A percentile compares a stretch with the other conserved stretches of the same genome.
These are phyloP conservation scores for Chrysodeixis includens DNA, from an alignment of 2,888 invertebrate genomes.

Conservation along the genomic window DNA sequence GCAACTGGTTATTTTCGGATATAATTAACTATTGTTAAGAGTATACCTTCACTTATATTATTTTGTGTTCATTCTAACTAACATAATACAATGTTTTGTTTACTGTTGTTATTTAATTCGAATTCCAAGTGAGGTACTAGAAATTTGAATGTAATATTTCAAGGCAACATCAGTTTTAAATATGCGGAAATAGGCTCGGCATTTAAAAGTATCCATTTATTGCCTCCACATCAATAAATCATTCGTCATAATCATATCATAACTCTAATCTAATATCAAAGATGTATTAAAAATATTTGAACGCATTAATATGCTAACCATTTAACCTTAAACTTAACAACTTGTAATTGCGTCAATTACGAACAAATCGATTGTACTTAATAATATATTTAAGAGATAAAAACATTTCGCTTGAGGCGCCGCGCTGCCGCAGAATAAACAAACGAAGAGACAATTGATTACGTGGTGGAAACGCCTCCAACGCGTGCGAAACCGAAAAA, in stretches of 20 bases:
- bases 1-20: background rate
- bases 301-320: conserved; percentile 26
- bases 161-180: conserved; percentile 52
- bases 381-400: conserved; percentile 56
- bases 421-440: conserved; percentile 60
- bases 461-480: conserved; percentile 76
- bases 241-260: conserved; percentile 44
- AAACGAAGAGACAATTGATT: conserved; percentile 81
- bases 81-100: background rate
- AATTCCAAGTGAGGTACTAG: conserved; percentile 28
- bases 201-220: conserved; percentile 54
- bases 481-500: conserved; percentile 83
- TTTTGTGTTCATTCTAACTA: background rate
- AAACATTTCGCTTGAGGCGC: conserved; percentile 61
- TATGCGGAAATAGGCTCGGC: conserved; percentile 56
- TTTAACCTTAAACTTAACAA: conserved; percentile 46
- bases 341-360: conserved; percentile 52
- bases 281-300: conserved; percentile 29
- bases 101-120: conserved; percentile 14
- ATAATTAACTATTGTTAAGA: background rate
- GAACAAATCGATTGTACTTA: conserved; percentile 46
- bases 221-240: conserved; percentile 52
- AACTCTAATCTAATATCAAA: conserved; percentile 45
- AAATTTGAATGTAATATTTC: conserved; percentile 58
- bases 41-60: background rate